These are phyloP conservation scores for Champsocephalus esox DNA, from an alignment of 2,797 vertebrate genomes.

Conservation along the genomic window DNA sequence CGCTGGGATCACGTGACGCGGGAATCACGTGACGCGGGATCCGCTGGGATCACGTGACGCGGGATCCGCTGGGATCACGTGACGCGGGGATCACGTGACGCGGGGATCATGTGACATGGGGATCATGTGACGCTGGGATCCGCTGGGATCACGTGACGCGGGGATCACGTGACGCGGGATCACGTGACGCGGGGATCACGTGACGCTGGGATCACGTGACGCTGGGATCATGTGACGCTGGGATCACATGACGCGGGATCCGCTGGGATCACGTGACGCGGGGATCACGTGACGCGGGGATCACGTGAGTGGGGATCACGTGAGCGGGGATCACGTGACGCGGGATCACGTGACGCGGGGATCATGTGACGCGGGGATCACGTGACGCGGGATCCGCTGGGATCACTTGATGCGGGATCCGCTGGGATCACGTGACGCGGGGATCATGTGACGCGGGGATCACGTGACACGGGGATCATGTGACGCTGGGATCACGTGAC, in stretches of 20 bases:
- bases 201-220: conserved; percentile 50
- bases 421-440: conserved; percentile 39
- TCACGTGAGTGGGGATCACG: conserved; percentile 57
- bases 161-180: too few relatives aligned
- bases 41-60: too few relatives aligned
- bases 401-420: conserved; percentile 83
- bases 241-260: conserved; percentile 85
- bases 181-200: conserved; percentile 80
- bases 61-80: too few relatives aligned
- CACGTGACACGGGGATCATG: too few relatives aligned
- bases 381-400: too few relatives aligned
- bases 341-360: conserved; percentile 51
- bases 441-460: conserved; percentile 77
- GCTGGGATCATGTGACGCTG: conserved; percentile 65
- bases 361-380: conserved; percentile 77
- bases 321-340: conserved; percentile 76
- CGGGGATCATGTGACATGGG: conserved; percentile 77
- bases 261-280: too few relatives aligned
- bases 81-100: conserved; percentile 80
- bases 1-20: too few relatives aligned
- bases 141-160: conserved; percentile 71
- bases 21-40: too few relatives aligned
- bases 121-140: conserved; percentile 26
- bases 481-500: conserved; percentile 50
- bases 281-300: too few relatives aligned